phyloP scores from a whole-genome alignment of 2,113 vertebrate species.

The Harpagus bidentatus region DNA sequence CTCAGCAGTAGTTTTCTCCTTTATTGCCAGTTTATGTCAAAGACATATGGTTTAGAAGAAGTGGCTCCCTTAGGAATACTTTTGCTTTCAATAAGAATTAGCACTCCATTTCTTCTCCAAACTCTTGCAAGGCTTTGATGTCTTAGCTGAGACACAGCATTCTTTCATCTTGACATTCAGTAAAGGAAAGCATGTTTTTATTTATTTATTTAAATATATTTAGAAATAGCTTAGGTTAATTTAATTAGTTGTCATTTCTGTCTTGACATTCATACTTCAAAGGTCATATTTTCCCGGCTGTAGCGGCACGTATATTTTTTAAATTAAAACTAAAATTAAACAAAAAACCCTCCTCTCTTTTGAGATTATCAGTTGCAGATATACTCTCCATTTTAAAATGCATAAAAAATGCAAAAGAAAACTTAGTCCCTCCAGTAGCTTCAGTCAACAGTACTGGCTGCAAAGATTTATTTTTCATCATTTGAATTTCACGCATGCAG shows the following conservation, averaged over 20 bases:
- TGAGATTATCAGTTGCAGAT: neutral
- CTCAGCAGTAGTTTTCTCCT: conserved; percentile 15
- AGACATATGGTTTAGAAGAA: conserved; percentile 19
- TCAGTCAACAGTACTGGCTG: neutral
- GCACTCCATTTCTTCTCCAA: conserved; percentile 23
- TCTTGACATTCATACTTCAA: neutral
- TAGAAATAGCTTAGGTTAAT: neutral
- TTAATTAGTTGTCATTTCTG: neutral
- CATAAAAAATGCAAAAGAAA: neutral
- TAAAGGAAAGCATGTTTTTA: neutral
- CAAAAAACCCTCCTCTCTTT: neutral
- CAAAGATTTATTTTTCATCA: neutral
- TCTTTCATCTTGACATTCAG: conserved; percentile 50
- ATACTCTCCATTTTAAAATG: neutral
- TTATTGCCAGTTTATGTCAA: conserved; percentile 50
- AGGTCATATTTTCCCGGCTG: neutral
- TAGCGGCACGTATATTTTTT: neutral
- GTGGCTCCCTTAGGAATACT: conserved; percentile 6
- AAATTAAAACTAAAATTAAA: neutral
- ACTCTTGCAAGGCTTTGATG: conserved; percentile 42
- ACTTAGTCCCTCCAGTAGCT: neutral
- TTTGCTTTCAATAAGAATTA: conserved; percentile 60
- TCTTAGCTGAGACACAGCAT: conserved; percentile 2
- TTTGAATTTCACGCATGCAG: neutral
- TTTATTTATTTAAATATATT: conserved; percentile 32